These are phyloP conservation scores for Xiphophorus couchianus DNA, from an alignment of 2,113 vertebrate genomes.

Conservation along the genomic window DNA sequence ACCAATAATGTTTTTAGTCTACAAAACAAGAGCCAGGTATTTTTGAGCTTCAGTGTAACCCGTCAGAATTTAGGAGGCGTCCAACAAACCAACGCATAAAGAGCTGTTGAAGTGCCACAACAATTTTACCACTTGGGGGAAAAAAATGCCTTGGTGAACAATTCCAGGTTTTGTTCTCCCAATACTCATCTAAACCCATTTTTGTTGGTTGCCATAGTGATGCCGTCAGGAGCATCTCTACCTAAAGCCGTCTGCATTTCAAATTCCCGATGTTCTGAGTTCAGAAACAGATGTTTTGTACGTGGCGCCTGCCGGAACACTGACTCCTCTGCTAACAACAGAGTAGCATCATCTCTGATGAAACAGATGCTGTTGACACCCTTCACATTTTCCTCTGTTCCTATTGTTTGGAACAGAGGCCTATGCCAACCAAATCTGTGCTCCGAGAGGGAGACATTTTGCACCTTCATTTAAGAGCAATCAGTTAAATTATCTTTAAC, in stretches of 20 bases:
- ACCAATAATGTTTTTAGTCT: background rate
- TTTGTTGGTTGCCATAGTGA: background rate
- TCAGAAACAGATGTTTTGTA: background rate
- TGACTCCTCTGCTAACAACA: no score
- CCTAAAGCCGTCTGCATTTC: background rate
- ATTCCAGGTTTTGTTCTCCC: background rate
- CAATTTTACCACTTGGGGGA: no score
- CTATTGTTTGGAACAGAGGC: background rate
- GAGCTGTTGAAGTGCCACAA: background rate
- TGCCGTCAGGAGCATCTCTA: background rate
- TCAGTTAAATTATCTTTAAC: background rate
- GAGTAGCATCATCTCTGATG: background rate
- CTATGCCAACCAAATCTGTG: background rate
- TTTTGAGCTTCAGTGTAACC: background rate
- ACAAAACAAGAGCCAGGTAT: no score
- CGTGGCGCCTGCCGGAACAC: no score
- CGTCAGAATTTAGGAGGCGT: background rate
- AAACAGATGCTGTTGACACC: no score
- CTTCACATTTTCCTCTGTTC: background rate
- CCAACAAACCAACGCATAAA: background rate
- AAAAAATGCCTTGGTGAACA: background rate
- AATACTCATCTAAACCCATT: background rate
- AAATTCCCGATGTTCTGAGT: background rate
- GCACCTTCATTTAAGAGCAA: background rate
- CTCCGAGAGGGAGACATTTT: background rate